These are phyloP conservation scores for Epinephelus cyanopodus DNA, from an alignment of 2,113 vertebrate genomes.

Conservation along the genomic window DNA sequence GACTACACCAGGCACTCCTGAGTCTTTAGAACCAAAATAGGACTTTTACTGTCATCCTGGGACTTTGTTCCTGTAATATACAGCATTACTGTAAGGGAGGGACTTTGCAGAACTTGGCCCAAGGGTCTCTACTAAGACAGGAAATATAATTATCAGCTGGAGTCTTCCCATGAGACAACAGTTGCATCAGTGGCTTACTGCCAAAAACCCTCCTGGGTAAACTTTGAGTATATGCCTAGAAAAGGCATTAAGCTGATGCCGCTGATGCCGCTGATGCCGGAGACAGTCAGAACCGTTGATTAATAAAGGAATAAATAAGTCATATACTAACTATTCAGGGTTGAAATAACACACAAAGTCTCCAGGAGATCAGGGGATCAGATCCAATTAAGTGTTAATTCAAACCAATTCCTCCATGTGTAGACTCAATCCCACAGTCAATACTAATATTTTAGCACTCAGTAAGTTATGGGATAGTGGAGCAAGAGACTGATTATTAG, in stretches of 20 bases:
- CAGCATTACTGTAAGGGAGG: not conserved
- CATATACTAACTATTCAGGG: not conserved
- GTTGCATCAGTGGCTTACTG: constrained; percentile 1
- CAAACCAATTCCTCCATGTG: not conserved
- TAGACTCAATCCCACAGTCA: not conserved
- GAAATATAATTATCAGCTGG: constrained; percentile 21
- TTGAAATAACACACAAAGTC: not conserved
- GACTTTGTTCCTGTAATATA: not conserved
- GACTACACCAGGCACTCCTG: not conserved
- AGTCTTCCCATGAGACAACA: constrained; percentile 30
- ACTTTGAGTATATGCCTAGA: not conserved
- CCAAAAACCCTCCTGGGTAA: constrained; percentile 32
- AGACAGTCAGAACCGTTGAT: not conserved
- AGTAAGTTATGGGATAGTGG: not conserved
- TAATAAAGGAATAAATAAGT: not conserved
- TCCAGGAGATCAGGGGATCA: not conserved
- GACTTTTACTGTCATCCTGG: not conserved
- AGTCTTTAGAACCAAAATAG: constrained; percentile 15
- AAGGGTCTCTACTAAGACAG: constrained; percentile 17
- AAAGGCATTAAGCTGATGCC: constrained; percentile 20
- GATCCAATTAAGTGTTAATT: not conserved
- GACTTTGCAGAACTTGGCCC: constrained; percentile 3
- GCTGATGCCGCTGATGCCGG: not conserved
- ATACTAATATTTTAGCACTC: not conserved
- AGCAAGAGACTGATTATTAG: not conserved